Conservation (phyloP, 2,888 invertebrate genomes). For the Stenurella melanura region DNA sequence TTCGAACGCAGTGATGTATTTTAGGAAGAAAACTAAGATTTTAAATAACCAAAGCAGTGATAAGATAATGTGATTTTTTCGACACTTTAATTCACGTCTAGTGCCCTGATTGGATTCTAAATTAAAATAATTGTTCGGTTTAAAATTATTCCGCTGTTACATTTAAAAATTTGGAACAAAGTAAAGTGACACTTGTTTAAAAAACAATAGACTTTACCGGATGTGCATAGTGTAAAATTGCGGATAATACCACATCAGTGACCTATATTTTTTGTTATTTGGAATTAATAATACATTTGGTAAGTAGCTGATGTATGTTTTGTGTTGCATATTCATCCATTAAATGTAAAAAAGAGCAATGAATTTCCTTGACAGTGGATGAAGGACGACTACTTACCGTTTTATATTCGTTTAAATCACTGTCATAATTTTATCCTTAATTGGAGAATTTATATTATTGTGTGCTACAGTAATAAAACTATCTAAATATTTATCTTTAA, state of each 20-base stretch:
- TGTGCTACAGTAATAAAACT: too few relatives aligned
- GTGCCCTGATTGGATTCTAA: slow-evolving; percentile 43
- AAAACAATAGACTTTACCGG: slow-evolving; percentile 64
- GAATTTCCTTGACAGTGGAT: slow-evolving; percentile 66
- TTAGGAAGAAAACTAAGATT: slow-evolving; percentile 61
- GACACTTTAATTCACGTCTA: slow-evolving; percentile 8
- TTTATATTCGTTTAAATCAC: slow-evolving; percentile 43
- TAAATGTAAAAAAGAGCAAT: slow-evolving; percentile 55
- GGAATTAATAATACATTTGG: slow-evolving; percentile 55
- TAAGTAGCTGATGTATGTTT: slow-evolving; percentile 53
- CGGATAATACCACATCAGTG: slow-evolving; percentile 68
- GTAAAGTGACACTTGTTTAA: slow-evolving; percentile 60
- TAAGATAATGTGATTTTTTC: slow-evolving; percentile 49
- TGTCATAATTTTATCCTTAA: slow-evolving; percentile 4
- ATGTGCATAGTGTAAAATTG: slow-evolving; percentile 65
- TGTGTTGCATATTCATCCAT: slow-evolving; percentile 40
- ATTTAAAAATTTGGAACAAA: slow-evolving; percentile 53
- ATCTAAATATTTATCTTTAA: too few relatives aligned
- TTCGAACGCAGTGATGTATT: slow-evolving; percentile 61
- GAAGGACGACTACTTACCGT: slow-evolving; percentile 62
- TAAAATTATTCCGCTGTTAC: slow-evolving; percentile 41
- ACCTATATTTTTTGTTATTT: slow-evolving; percentile 63
- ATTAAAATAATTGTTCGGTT: slow-evolving; percentile 35
- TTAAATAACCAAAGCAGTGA: slow-evolving; percentile 64
- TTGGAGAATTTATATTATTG: not conserved